A percentile compares a stretch with the other conserved stretches of the same genome.
Conservation (phyloP, 2,797 vertebrate genomes). For the Manis javanica region DNA sequence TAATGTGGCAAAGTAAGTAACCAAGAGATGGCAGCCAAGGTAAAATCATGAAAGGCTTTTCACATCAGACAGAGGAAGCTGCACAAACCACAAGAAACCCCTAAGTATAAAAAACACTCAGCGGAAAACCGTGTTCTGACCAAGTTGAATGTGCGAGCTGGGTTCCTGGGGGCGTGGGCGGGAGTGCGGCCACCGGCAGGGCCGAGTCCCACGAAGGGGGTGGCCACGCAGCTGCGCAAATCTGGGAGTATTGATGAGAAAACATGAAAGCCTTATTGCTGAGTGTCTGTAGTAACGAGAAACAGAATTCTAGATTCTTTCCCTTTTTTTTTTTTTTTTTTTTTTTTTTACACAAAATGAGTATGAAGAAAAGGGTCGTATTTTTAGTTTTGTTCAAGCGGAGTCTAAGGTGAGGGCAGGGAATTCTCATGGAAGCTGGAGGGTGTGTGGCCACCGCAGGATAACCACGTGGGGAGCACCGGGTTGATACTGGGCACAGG, state of each 20-base stretch:
- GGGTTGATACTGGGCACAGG: neutral
- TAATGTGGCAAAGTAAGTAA: neutral
- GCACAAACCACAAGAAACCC: neutral
- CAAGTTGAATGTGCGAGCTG: too few relatives aligned
- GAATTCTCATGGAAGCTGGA: neutral
- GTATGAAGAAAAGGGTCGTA: neutral
- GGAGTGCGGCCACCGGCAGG: too few relatives aligned
- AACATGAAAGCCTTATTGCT: neutral
- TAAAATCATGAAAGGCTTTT: neutral
- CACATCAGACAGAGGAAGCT: neutral
- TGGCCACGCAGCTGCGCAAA: neutral
- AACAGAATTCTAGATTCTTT: neutral
- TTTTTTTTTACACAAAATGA: neutral
- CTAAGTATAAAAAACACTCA: neutral
- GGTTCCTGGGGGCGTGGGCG: fast-evolving
- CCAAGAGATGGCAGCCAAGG: neutral
- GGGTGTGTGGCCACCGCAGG: too few relatives aligned
- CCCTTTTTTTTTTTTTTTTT: neutral
- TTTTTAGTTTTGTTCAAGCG: neutral
- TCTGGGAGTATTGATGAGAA: neutral
- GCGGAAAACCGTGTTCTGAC: neutral
- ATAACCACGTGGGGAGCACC: too few relatives aligned
- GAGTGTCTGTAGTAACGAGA: neutral
- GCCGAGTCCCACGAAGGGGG: too few relatives aligned
- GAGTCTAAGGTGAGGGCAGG: neutral